phyloP scores from a whole-genome alignment of 2,888 invertebrate species.

The Parnassius mnemosyne region DNA sequence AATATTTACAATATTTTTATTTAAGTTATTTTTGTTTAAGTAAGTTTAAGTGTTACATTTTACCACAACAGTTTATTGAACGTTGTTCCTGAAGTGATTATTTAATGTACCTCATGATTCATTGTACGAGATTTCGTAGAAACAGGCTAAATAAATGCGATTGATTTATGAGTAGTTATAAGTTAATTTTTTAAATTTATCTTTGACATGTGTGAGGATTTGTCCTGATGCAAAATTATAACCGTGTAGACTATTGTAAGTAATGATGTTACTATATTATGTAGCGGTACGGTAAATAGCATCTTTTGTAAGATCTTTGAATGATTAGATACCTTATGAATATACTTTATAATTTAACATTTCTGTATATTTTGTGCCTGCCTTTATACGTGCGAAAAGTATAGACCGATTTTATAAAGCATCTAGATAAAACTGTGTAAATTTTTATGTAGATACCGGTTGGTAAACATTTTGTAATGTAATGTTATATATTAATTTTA shows the following conservation, averaged over 20 bases:
- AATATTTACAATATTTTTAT: constrained; percentile 1
- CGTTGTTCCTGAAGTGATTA: constrained; percentile 38
- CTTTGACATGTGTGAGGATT: constrained; percentile 19
- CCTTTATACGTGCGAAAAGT: not conserved
- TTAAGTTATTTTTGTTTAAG: constrained; percentile 1
- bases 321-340: constrained; percentile 2
- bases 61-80: constrained; percentile 28
- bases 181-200: constrained; percentile 16
- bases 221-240: constrained; percentile 3
- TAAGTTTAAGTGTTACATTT: constrained; percentile 28
- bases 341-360: not conserved
- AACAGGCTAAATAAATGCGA: constrained; percentile 59
- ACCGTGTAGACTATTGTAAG: constrained; percentile 8
- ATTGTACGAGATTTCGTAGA: constrained; percentile 53
- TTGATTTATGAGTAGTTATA: constrained; percentile 28
- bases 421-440: constrained; percentile 5
- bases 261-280: constrained; percentile 15
- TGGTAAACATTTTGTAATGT: not conserved
- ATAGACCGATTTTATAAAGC: constrained; percentile 13
- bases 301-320: constrained; percentile 13
- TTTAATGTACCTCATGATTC: constrained; percentile 35
- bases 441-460: constrained; percentile 4
- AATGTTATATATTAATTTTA: not conserved
- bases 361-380: constrained; percentile 1
- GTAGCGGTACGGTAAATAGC: constrained; percentile 12